A percentile compares a stretch with the other conserved stretches of the same genome.
Evolutionary conservation across 2,888 invertebrate species (phyloP).

Genomic region (Tholera decimalis): DNA sequence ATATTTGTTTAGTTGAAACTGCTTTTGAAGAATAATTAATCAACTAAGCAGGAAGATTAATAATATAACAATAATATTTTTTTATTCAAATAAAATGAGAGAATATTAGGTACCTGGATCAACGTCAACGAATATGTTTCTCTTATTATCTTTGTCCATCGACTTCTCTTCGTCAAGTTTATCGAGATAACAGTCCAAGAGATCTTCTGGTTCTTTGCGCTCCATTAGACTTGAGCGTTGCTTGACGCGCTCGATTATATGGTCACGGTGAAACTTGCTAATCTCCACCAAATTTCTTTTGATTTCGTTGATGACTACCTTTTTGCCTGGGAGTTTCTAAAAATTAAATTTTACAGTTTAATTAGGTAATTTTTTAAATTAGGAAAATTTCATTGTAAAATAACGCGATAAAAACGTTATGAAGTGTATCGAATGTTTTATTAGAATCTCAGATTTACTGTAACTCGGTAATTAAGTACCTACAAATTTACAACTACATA

Average conservation of each 20-base stretch:
- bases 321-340: conserved; percentile 75
- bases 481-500: conserved; percentile 1
- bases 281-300: conserved; percentile 80
- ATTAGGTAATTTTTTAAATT: conserved; percentile 1
- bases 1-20: background rate
- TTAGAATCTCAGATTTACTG: background rate
- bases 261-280: conserved; percentile 70
- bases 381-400: conserved; percentile 1
- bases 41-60: no score
- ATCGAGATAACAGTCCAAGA: conserved; percentile 73
- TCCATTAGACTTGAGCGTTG: conserved; percentile 39
- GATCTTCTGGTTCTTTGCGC: conserved; percentile 66
- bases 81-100: no score
- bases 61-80: no score
- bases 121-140: conserved; percentile 28
- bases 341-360: conserved; percentile 20
- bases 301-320: conserved; percentile 82
- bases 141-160: conserved; percentile 23
- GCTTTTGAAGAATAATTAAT: no score
- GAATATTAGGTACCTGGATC: conserved; percentile 50
- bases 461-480: background rate
- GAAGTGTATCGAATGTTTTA: conserved; percentile 1
- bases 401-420: background rate
- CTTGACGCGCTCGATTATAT: conserved; percentile 61
- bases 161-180: conserved; percentile 55